phyloP scores from a whole-genome alignment of 2,888 invertebrate genomes.

The Endomychus coccineus region DNA sequence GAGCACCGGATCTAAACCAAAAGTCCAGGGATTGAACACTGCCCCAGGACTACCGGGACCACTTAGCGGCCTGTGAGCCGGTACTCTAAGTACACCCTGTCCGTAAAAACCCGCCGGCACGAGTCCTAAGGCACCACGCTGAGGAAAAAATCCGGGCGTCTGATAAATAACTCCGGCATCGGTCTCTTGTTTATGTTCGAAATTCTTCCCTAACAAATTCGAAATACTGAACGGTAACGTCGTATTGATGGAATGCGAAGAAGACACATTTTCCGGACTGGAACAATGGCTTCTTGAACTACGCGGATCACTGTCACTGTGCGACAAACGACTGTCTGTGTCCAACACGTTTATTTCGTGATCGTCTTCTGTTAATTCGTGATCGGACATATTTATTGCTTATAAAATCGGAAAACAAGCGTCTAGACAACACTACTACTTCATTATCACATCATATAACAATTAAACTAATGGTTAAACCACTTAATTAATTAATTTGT shows the following conservation, averaged over 20 bases:
- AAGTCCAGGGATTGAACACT: slow-evolving; percentile 42
- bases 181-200: slow-evolving; percentile 52
- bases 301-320: slow-evolving; percentile 53
- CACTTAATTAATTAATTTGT: neutral
- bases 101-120: slow-evolving; percentile 46
- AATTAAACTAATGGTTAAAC: neutral
- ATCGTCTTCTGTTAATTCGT: slow-evolving; percentile 51
- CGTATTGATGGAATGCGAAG: slow-evolving; percentile 45
- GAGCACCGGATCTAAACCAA: slow-evolving; percentile 55
- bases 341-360: slow-evolving; percentile 62
- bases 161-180: slow-evolving; percentile 28
- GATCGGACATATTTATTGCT: slow-evolving; percentile 37
- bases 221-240: slow-evolving; percentile 75
- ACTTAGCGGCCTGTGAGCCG: slow-evolving; percentile 66
- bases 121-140: slow-evolving; percentile 36
- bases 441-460: slow-evolving; percentile 12
- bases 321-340: slow-evolving; percentile 57
- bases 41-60: slow-evolving; percentile 42
- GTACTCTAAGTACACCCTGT: slow-evolving; percentile 72
- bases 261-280: slow-evolving; percentile 46
- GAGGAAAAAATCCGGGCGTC: slow-evolving; percentile 32
- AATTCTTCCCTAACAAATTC: slow-evolving; percentile 68
- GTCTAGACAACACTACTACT: slow-evolving; percentile 2
- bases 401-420: slow-evolving; percentile 3
- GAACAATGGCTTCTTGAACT: slow-evolving; percentile 43